These are phyloP conservation scores for Trachelus troglodyta DNA, from an alignment of 2,888 invertebrate species.

Conservation along the genomic window DNA sequence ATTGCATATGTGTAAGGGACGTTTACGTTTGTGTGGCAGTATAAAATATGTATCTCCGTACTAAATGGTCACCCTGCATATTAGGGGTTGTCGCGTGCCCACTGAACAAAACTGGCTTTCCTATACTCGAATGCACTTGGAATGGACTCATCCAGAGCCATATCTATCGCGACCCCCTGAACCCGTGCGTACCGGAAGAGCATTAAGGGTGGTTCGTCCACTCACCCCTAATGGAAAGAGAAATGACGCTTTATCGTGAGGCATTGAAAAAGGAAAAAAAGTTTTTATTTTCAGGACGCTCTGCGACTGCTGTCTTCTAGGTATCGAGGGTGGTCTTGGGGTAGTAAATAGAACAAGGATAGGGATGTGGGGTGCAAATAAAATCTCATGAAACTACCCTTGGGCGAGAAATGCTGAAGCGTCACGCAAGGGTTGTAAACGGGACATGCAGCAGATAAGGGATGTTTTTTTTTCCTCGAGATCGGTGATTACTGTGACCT, in stretches of 20 bases:
- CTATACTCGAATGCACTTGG: not conserved
- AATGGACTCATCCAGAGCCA: not conserved
- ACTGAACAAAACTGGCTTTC: not conserved
- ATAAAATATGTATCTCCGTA: not conserved
- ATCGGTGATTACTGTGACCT: not conserved
- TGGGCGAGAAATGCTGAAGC: not conserved
- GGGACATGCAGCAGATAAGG: not conserved
- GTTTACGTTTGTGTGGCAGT: not conserved
- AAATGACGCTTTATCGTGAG: not conserved
- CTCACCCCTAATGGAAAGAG: not conserved
- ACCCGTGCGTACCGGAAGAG: not conserved
- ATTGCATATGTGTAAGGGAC: not conserved
- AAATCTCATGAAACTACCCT: not conserved
- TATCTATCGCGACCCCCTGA: not conserved
- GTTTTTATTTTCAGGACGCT: not conserved
- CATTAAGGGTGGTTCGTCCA: not conserved
- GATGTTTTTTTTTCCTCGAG: not conserved
- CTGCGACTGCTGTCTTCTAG: not conserved
- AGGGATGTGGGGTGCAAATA: not conserved
- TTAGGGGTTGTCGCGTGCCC: not conserved
- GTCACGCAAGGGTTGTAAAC: not conserved
- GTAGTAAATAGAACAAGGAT: not conserved
- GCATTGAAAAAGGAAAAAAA: not conserved
- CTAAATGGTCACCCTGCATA: not conserved
- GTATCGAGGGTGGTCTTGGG: not conserved